Percentiles rank a stretch among this genome's conserved stretches.
phyloP scores from a whole-genome alignment of 2,888 invertebrate genomes.

The Cantharis nigra region DNA sequence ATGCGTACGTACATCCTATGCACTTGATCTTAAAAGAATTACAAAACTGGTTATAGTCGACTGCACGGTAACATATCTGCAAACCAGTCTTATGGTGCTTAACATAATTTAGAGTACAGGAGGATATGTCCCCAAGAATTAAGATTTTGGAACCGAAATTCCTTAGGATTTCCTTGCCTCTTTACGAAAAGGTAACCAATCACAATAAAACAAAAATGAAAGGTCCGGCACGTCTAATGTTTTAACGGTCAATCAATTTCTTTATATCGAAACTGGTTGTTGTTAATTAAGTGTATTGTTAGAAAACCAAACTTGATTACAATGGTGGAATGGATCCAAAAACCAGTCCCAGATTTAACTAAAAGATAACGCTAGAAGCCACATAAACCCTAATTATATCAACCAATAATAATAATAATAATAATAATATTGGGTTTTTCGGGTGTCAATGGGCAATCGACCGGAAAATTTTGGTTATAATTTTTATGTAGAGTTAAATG shows the following conservation, averaged over 20 bases:
- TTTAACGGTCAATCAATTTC: neutral
- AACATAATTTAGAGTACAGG: slow-evolving; percentile 36
- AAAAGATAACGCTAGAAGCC: slow-evolving; percentile 39
- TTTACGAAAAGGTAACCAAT: neutral
- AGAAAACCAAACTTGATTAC: slow-evolving; percentile 43
- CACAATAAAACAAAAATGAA: neutral
- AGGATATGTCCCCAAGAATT: slow-evolving; percentile 19
- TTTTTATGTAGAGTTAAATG: slow-evolving; percentile 15
- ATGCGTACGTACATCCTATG: slow-evolving; percentile 36
- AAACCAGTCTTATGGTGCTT: slow-evolving; percentile 34
- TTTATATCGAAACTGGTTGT: slow-evolving; percentile 21
- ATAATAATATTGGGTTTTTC: neutral
- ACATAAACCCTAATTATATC: slow-evolving; percentile 40
- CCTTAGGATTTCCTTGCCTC: neutral
- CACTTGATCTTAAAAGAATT: slow-evolving; percentile 32
- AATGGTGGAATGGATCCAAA: slow-evolving; percentile 24
- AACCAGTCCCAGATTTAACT: slow-evolving; percentile 39
- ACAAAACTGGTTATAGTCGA: slow-evolving; percentile 36
- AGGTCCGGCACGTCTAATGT: neutral
- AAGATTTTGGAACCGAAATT: slow-evolving; percentile 11
- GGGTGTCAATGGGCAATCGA: neutral
- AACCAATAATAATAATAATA: neutral
- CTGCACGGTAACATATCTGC: slow-evolving; percentile 32
- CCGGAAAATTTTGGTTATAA: slow-evolving; percentile 6
- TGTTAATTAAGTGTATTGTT: slow-evolving; percentile 45